Base-by-base conservation (phyloP, 2,888 invertebrate genomes). In the Caenorhabditis afra region DNA sequence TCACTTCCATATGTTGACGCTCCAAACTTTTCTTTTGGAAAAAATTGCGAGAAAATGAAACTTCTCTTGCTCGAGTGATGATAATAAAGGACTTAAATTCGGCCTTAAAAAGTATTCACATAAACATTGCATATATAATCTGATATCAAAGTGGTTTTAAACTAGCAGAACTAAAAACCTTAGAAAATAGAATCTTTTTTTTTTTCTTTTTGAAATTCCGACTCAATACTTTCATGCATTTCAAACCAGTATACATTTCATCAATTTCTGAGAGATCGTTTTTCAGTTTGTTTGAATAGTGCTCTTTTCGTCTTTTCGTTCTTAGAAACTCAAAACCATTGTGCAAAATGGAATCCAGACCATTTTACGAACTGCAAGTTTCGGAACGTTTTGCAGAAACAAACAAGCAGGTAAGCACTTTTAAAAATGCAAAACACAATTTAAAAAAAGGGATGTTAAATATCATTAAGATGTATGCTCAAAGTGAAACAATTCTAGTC, bases 231-330 rank as follows among this genome's bases (percentile, higher is more conserved):
- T 61, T 29, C 53, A 68, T 68, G 68, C 68, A 68, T 68, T 61
- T 45, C 35, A 41, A 68, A 68, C 61, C 55, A 66, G 29, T 59
- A 29, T 50, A 23, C 50, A 58, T 44, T 39, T 52, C 18, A 47
- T 22, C 18, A 20, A 47, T 14, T 53, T 57, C 52, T 59, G 29
- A 44, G 22, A 68, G 68, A 68, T 68, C 68, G 68, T 68, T 68
- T 68, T 68, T 68, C 68, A 50, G 58, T 68, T 61, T 68, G 68
- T 61, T 68, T 68, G 61, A 44, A 52, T 53, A 68, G 59, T 52
- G 68, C 45, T 16, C 37, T 55, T 18, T 45, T 47, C 39, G n/a
- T 44, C 16, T 20, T 58, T 59, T 67, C 41, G 44, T 29, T 68
- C 59, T 41, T 39, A 61, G 68, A 68, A 68, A 68, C 59, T 68